Conservation (phyloP, 92 coral and sea anemone genomes). For the Blastomussa wellsi region DNA sequence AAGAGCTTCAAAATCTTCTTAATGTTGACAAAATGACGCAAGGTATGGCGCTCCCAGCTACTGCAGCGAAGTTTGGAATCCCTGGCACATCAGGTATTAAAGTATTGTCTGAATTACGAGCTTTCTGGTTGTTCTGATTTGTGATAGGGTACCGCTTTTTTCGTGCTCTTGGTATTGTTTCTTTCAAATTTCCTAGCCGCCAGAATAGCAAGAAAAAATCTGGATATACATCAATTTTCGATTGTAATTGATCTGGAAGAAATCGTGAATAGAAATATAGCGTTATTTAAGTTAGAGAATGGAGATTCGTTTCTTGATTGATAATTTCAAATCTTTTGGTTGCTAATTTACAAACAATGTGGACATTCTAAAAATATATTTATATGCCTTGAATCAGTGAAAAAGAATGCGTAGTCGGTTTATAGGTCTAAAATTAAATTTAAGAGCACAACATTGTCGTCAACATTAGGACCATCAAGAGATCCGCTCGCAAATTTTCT, state of each 20-base stretch:
- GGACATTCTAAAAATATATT: background rate
- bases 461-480: constrained; percentile 26
- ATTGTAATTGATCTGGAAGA: background rate
- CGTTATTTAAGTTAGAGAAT: background rate
- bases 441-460: constrained; percentile 1
- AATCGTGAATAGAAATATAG: background rate
- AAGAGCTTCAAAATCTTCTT: constrained; percentile 22
- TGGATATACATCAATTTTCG: background rate
- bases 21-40: constrained; percentile 29
- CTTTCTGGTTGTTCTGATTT: background rate
- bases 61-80: constrained; percentile 13
- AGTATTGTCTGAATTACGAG: background rate
- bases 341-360: background rate
- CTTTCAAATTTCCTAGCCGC: background rate
- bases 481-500: constrained; percentile 45
- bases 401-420: background rate
- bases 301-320: background rate
- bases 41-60: background rate
- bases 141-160: background rate
- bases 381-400: background rate
- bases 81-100: constrained; percentile 24
- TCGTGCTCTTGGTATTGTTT: background rate
- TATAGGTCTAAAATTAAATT: background rate
- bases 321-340: background rate
- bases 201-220: background rate